Percentiles rank a stretch among this genome's conserved stretches.
These are phyloP conservation scores for Maccullochella peelii DNA, from an alignment of 2,113 vertebrate species.

Conservation along the genomic window DNA sequence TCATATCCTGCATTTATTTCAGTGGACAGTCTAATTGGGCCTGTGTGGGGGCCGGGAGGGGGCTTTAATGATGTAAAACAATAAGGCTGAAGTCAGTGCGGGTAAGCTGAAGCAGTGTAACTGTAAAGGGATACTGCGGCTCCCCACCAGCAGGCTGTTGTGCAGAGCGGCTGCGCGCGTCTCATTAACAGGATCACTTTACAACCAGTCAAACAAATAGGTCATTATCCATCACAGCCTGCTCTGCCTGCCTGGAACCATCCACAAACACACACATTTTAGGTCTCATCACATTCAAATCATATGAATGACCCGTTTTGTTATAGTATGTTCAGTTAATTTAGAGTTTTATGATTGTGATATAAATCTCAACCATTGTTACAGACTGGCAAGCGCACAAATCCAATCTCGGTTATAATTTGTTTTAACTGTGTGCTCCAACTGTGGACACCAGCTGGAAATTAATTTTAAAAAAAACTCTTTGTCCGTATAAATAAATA, in stretches of 20 bases:
- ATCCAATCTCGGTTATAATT: conserved; percentile 18
- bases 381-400: neutral
- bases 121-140: conserved; percentile 74
- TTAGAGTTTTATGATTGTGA: neutral
- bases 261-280: neutral
- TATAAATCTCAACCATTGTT: neutral
- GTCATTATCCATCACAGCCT: conserved; percentile 63
- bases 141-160: conserved; percentile 79
- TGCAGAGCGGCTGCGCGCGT: conserved; percentile 55
- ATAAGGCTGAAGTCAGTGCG: conserved; percentile 63
- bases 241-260: neutral
- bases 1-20: neutral
- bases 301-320: neutral
- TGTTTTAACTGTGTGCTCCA: neutral
- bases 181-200: conserved; percentile 79
- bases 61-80: conserved; percentile 69
- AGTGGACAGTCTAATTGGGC: conserved; percentile 25
- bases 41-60: conserved; percentile 1
- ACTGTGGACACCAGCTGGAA: neutral
- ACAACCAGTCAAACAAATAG: conserved; percentile 70
- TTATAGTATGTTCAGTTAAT: neutral
- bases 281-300: neutral
- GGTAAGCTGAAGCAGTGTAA: conserved; percentile 67
- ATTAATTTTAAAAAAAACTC: neutral
- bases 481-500: neutral